phyloP scores from a whole-genome alignment of 2,797 vertebrate species.

The Neosilurus mollespiculum region DNA sequence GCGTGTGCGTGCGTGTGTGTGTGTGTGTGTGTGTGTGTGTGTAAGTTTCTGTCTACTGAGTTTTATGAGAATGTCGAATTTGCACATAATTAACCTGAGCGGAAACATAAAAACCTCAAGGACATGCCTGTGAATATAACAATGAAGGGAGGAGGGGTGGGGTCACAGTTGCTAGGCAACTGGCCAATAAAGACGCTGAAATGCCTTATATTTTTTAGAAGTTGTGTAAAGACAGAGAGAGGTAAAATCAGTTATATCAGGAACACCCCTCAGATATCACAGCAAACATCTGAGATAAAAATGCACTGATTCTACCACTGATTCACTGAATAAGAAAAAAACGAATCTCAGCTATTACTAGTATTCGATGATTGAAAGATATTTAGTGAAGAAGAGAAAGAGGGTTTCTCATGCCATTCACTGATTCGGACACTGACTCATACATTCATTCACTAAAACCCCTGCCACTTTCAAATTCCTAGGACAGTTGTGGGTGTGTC shows the following conservation, averaged over 20 bases:
- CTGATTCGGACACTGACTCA: background rate
- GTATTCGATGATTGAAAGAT: background rate
- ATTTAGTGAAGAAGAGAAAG: background rate
- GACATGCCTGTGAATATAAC: constrained; percentile 6
- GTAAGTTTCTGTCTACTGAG: background rate
- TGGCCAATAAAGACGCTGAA: background rate
- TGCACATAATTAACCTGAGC: constrained; percentile 27
- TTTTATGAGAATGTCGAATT: constrained; percentile 20
- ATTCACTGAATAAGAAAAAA: constrained; percentile 5
- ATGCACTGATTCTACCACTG: background rate
- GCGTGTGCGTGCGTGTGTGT: background rate
- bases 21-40: background rate
- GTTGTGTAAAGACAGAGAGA: background rate
- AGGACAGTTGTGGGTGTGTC: too few relatives aligned
- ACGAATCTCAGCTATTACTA: background rate
- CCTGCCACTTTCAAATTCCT: too few relatives aligned
- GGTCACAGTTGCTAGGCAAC: constrained; percentile 2
- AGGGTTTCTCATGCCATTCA: background rate
- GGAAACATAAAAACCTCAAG: constrained; percentile 28
- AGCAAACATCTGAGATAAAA: background rate
- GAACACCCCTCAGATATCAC: background rate
- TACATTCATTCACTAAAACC: background rate
- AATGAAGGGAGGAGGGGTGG: background rate
- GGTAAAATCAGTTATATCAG: background rate
- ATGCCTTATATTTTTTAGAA: background rate